Percentiles rank a stretch among this genome's conserved stretches.
These are phyloP conservation scores for Podocnemis expansa DNA, from an alignment of 2,113 vertebrate genomes.

Conservation along the genomic window DNA sequence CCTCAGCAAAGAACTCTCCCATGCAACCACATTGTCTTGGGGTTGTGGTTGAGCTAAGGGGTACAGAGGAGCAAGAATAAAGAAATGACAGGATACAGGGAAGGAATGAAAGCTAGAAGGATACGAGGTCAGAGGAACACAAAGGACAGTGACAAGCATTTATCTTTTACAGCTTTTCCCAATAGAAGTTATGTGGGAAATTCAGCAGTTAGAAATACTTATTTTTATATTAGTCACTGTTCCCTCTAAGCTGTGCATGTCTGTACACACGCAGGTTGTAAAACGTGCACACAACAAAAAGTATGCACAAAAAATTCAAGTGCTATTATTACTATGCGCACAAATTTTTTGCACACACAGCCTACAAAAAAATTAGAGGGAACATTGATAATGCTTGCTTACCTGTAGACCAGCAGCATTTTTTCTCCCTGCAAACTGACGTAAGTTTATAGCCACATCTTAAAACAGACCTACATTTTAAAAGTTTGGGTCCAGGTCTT, in stretches of 20 bases:
- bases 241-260: too few species aligned
- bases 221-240: too few species aligned
- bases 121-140: not conserved
- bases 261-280: too few species aligned
- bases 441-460: not conserved
- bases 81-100: not conserved
- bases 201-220: not conserved
- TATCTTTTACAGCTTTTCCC: conserved; percentile 2
- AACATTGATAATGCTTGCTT: too few species aligned
- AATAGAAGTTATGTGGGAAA: not conserved
- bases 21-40: not conserved
- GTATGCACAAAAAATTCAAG: too few species aligned
- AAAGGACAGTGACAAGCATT: not conserved
- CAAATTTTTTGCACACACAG: too few species aligned
- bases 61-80: not conserved
- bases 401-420: not conserved
- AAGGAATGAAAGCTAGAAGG: conserved; percentile 19
- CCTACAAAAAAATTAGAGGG: too few species aligned
- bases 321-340: too few species aligned
- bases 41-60: conserved; percentile 38
- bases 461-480: not conserved
- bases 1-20: not conserved
- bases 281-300: too few species aligned
- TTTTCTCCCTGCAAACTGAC: not conserved
- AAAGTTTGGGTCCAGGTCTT: not conserved